Evolutionary conservation across 1,140 invertebrate genomes (phyloP), one percentile per base, ranked within the genome.

Genomic region (Eueides isabella): DNA sequence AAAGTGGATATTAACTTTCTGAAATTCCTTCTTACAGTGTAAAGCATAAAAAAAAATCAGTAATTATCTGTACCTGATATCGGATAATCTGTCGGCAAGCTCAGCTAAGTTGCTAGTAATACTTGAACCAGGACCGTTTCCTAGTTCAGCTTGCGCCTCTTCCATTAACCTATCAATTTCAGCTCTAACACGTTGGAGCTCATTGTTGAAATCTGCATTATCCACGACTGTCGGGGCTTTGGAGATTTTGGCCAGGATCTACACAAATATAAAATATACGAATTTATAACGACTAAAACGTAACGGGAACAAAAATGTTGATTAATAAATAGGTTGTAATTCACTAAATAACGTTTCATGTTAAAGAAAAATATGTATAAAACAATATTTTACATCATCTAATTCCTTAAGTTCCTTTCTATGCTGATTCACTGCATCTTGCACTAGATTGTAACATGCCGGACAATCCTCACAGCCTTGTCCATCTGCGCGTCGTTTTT

Each of bases 401-500:
- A 99, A 93, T 74, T 98, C 95, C 1, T 93, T 89, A 5, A 99
- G 91, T 83, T 97, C 97, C 62, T 86, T 90, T 67, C 97, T 94
- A 83, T 99, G 98, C n/a, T 93, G 83, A 85, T 97, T 96, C 0
- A 97, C 97, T 1, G 97, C 96, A 75, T 98, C 96, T 88, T 98
- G 97, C 0, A 99, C 97, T 0, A 99, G 93, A 89, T 98, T 98
- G 85, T 99, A 99, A 87, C 98, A 99, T 19, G 96, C 94, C 0
- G 98, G 98, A 92, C 98, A 99, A 84, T 98, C 97, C 67, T 97
- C 92, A 84, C 98, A 99, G 14, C 97, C 97, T 48, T 95, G 95
- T 78, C 98, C 96, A 28, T 92, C 91, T 5, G 80, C 83, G 31
- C 97, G 94, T 85, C 98, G 96, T 81, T 96, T 96, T 86, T 98